A percentile compares a stretch with the other conserved stretches of the same genome.
Evolutionary conservation across 2,888 invertebrate species (phyloP).

Genomic region (Meta bourneti): DNA sequence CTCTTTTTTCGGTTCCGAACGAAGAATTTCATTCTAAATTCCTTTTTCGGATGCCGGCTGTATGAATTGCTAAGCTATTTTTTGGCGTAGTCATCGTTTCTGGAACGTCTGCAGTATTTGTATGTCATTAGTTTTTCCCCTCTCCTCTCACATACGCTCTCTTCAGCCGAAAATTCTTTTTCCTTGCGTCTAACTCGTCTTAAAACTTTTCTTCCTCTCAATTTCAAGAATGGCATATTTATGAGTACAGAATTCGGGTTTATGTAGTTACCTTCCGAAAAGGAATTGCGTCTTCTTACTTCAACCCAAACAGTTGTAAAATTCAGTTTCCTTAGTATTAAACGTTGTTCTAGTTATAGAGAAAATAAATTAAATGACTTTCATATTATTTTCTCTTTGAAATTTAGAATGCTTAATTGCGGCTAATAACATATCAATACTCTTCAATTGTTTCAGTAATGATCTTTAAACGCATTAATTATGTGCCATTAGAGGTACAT

Average conservation of each 20-base stretch:
- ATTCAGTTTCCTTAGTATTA: too few species aligned
- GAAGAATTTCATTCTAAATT: constrained; percentile 14
- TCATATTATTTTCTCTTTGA: too few species aligned
- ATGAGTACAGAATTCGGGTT: neutral
- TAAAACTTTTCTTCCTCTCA: neutral
- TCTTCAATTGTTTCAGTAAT: too few species aligned
- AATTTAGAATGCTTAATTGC: too few species aligned
- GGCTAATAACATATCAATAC: too few species aligned
- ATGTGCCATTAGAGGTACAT: too few species aligned
- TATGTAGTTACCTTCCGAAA: too few species aligned
- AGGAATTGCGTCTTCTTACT: too few species aligned
- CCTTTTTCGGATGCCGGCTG: neutral
- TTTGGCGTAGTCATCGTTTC: neutral
- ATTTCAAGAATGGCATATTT: neutral
- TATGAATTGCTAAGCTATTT: constrained; percentile 1
- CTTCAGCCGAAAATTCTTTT: neutral
- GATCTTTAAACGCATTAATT: too few species aligned
- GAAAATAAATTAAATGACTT: too few species aligned
- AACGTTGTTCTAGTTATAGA: too few species aligned
- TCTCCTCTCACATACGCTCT: neutral
- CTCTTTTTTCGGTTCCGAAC: neutral
- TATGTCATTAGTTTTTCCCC: neutral
- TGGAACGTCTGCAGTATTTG: neutral
- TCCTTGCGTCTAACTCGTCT: neutral
- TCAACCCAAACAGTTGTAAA: too few species aligned